Evolutionary conservation across 2,797 vertebrate genomes (phyloP), one percentile per base, ranked within the genome.

Genomic region (Pogoniulus pusillus): DNA sequence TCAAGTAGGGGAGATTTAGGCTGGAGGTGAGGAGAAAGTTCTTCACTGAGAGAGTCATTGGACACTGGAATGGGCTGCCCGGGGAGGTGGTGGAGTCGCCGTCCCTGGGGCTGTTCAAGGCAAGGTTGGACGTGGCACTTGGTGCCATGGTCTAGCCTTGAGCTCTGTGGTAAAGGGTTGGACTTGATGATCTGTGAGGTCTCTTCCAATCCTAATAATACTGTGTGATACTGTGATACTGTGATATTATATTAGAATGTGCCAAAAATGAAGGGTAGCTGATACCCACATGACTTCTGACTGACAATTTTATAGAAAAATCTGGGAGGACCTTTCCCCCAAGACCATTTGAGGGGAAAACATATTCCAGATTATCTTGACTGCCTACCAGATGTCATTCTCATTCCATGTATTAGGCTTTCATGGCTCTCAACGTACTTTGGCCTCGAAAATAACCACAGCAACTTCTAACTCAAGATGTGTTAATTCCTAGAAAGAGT

Each of bases 241-340:
- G n/a, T n/a, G n/a, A n/a, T 79, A 72, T 93, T 76, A 73, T 32
- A 86, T 90, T 93, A 85, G 62, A 53, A 80, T 71, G 37, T 53
- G 37, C 84, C 93, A 93, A 34, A 75, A 87, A 58, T 90, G 41
- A 26, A 64, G 63, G 30, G 32, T 78, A 70, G 62, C 63, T 90
- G 54, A 87, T 91, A 78, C 41, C 65, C 37, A 30, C 35, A 51
- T 93, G 91, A 88, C 89, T 93, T 93, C 85, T 95, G 60, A 93
- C 64, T 88, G 63, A 78, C 57, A 82, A 55, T 70, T 93, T 94
- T 60, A 69, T 76, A 59, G 55, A 88, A 94, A 91, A 87, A 89
- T 85, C 60, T 81, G 72, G 29, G 47, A 39, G 39, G 11, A 79
- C 26, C 7, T 34, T 18, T 86, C 14, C 37, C 41, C 59, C 58